Evolutionary conservation across 30 jellyfish, hydroid and myxozoan genomes (phyloP), one percentile per base, ranked within the genome.

Genomic region (Aurelia aurita): DNA sequence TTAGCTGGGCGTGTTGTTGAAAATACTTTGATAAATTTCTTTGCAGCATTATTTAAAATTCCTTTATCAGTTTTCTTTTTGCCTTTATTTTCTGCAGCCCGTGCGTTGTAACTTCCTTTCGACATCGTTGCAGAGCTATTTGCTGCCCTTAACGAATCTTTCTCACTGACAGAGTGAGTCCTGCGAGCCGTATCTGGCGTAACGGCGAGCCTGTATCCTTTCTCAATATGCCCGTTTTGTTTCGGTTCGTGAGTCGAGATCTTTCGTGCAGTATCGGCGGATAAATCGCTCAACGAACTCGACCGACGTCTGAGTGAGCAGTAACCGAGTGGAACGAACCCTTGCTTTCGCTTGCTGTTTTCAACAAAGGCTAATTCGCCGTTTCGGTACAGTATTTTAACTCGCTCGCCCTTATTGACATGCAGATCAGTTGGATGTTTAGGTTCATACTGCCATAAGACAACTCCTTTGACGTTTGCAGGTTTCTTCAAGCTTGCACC

Each of bases 361-460:
- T 86, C 95, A 6, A 86, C 95, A 25, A 86, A 86, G 27, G 82
- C 95, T 72, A 82, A 32, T 5, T 86, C 95, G 12, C 95, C 95
- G 87, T 75, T 86, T 21, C 88, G 82, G 39, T 86, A 67, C 22
- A 86, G 84, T 0, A 86, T 57, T 54, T 29, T 73, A 0, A 86
- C 89, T 5, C 84, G 87, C 59, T 86, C 89, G 59, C 95, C 95
- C 62, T 86, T 86, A 58, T 47, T 25, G 20, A 53, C 96, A 20
- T 73, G 78, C 47, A 87, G 69, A 22, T 87, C 96, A 0, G 96
- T 87, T 22, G 88, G 90, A 47, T 87, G 90, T 31, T 59, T 63
- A 14, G 90, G 90, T 31, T 43, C 58, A 86, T 61, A 87, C n/a
- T 69, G 51, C 90, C 90, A 87, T 22, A 87, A 88, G 15, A 65